phyloP scores from a whole-genome alignment of 2,888 invertebrate species.

The Phengaris arion region DNA sequence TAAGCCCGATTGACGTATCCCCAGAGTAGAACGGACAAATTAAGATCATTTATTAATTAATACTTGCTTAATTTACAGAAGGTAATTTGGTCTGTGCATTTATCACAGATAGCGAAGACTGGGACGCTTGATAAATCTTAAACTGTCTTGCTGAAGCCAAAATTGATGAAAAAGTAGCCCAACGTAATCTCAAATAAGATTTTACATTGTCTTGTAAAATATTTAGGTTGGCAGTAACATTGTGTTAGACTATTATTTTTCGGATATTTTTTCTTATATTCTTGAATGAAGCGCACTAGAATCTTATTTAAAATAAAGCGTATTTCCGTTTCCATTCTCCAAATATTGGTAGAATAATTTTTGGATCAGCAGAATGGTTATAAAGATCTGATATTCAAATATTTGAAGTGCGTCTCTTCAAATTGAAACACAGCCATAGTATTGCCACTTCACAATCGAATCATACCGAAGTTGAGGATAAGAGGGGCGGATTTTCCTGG shows the following conservation, averaged over 20 bases:
- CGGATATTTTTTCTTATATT: not conserved
- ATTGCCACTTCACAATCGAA: conserved; percentile 17
- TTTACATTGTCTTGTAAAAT: not conserved
- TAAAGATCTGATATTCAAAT: conserved; percentile 14
- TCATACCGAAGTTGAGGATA: not conserved
- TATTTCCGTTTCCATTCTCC: not conserved
- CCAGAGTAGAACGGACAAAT: conserved; percentile 23
- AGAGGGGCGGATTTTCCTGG: not conserved
- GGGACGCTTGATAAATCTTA: not conserved
- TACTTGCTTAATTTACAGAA: conserved; percentile 15
- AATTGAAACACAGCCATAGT: conserved; percentile 4
- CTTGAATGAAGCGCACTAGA: not conserved
- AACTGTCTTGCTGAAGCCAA: not conserved
- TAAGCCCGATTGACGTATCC: conserved; percentile 29
- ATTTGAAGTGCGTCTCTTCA: not conserved
- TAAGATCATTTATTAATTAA: conserved; percentile 26
- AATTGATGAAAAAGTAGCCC: not conserved
- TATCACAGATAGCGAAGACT: conserved; percentile 5
- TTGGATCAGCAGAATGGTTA: conserved; percentile 5
- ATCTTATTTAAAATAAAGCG: not conserved
- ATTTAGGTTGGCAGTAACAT: too few relatives aligned
- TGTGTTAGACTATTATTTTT: not conserved
- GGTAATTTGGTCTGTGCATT: conserved; percentile 9
- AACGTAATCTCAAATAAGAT: not conserved
- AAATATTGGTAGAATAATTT: not conserved